Base-by-base conservation (phyloP, 1,140 invertebrate species). In the Brachionus asplanchnoidis region DNA sequence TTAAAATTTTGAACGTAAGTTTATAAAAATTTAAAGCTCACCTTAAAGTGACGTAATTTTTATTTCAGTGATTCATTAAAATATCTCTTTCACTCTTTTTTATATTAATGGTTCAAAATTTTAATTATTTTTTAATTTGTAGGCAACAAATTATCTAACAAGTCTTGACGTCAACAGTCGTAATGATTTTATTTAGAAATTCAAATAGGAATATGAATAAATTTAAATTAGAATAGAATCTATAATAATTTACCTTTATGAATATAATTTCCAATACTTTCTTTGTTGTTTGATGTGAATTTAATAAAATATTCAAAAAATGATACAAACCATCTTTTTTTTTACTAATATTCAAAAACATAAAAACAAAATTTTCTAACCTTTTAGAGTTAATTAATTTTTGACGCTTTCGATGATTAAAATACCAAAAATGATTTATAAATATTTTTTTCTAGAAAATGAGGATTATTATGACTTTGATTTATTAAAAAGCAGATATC, bases 1-100 rank as follows among this genome's bases (percentile, higher is more conserved):
- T 77, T 46, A 77, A 50, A 77, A 77, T 77, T 12, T 26, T 77
- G 23, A 77, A 77, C 42, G 73, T 77, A 46, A 77, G 23, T 75
- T 20, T 20, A 26, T 44, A 44, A 11, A 70, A 53, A 53, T 46
- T 70, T 70, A n/a, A 40, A 28, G 36, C 12, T 17, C 11, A n/a
- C 42, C 17, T 44, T 20, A 23, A 75, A 20, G 6, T 36, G 32
- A 36, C 32, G 32, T 36, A 36, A 36, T 36, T 36, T 36, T 36
- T 36, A 1, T 36, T 36, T 36, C 6, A 36, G 32, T 36, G 32
- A 36, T 6, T 36, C 32, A 36, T 7, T 36, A 36, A 6, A 7
- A 36, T 7, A 36, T 36, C 4, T 36, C 2, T 7, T 36, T 36
- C 32, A 7, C 2, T 36, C 32, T 36, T 20, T 60, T 60, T 60